A percentile compares a stretch with the other conserved stretches of the same genome.
phyloP scores from a whole-genome alignment of 2,113 vertebrate genomes.

The Tragulus kanchil region DNA sequence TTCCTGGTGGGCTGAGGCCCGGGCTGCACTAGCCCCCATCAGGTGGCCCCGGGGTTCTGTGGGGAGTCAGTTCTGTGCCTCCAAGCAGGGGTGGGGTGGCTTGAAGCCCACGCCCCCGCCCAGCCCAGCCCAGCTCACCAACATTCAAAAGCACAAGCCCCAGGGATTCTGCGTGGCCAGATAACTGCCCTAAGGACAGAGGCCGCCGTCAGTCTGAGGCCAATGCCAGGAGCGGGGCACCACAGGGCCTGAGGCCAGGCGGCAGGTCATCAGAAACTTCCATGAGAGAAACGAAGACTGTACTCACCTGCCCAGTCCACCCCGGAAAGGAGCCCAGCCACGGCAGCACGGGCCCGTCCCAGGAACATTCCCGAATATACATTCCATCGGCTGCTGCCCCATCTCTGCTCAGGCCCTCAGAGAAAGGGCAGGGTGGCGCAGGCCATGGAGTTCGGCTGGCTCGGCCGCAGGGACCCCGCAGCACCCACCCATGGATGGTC shows the following conservation, averaged over 20 bases:
- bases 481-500: background rate
- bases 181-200: background rate
- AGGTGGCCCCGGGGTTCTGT: background rate
- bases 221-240: background rate
- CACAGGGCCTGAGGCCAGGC: background rate
- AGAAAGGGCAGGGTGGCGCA: background rate
- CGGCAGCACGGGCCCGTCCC: background rate
- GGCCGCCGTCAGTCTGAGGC: background rate
- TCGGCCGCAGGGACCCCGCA: background rate
- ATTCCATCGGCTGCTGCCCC: constrained; percentile 67
- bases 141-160: constrained; percentile 78
- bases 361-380: constrained; percentile 66
- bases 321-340: background rate
- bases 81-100: background rate
- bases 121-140: constrained; percentile 1
- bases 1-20: background rate
- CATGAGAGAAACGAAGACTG: background rate
- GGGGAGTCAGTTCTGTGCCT: background rate
- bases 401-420: background rate
- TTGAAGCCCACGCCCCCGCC: background rate
- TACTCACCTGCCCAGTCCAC: background rate
- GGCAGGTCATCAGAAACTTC: background rate
- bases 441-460: background rate
- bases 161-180: background rate
- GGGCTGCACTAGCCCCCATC: background rate